Base-by-base conservation (phyloP, 1,140 invertebrate species). In the Formica exsecta region DNA sequence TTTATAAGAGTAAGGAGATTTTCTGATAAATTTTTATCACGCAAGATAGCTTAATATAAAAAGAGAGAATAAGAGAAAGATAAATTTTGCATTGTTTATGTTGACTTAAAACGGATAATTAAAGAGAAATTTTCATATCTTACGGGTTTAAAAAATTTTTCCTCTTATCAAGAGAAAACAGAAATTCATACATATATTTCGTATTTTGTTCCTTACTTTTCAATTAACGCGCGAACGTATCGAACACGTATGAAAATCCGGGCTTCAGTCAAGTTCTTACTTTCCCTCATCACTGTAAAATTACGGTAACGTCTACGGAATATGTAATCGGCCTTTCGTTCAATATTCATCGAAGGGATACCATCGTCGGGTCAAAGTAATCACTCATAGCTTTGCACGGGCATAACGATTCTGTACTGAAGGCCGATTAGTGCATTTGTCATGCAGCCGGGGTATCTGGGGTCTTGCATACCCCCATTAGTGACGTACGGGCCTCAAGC, bases 391-490 rank as follows among this genome's bases (percentile, higher is more conserved):
- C 64, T 70, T 85, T 76, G 62, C 66, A 68, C 38, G 65, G 32
- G 79, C 59, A 80, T 70, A 86, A 90, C 88, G 89, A 92, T 92
- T 91, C 86, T 85, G 61, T 87, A 90, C 79, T 71, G 86, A 89
- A 88, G 88, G 86, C 85, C 92, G 88, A 92, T 93, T 87, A 91
- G 89, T 89, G 88, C 88, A 91, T 92, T 92, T 92, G 91, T 92
- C 92, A 93, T 92, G 87, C 86, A 74, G 61, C 57, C 79, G 80
- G 87, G 66, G 85, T 87, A 89, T 89, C 91, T 81, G 65, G 87
- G 57, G 77, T 80, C 68, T 73, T 87, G 91, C 87, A 71, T 77
- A 83, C 48, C 75, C 87, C 85, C 89, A 91, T 91, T 91, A 85
- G 75, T 85, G 88, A 89, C 87, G 86, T 85, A 88, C 62, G 73